A percentile compares a stretch with the other conserved stretches of the same genome.
Conservation (phyloP, 2,888 invertebrate species). For the Hypena proboscidalis region DNA sequence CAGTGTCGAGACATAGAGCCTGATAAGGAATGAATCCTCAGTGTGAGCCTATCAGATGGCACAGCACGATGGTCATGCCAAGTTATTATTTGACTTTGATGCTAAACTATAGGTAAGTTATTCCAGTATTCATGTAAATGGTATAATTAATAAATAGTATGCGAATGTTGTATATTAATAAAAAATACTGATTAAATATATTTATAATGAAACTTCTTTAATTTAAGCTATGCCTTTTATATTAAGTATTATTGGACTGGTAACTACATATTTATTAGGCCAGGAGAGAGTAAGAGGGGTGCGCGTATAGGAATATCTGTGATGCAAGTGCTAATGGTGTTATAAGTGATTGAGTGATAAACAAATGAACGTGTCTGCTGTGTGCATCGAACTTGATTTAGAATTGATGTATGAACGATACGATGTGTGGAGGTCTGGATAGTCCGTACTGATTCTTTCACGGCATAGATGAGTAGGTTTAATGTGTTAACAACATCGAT, state of each 20-base stretch:
- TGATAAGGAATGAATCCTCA: constrained; percentile 50
- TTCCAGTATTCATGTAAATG: constrained; percentile 46
- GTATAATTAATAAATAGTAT: constrained; percentile 34
- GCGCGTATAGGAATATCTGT: too few species aligned
- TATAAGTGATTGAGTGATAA: too few species aligned
- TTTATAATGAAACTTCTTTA: constrained; percentile 35
- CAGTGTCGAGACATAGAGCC: constrained; percentile 45
- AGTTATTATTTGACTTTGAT: constrained; percentile 54
- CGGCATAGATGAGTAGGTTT: too few species aligned
- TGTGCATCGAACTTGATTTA: too few species aligned
- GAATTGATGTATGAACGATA: too few species aligned
- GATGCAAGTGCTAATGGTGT: too few species aligned
- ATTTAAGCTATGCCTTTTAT: constrained; percentile 38
- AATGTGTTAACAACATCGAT: too few species aligned
- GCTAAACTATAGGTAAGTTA: constrained; percentile 66
- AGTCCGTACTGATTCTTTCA: too few species aligned
- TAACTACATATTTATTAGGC: constrained; percentile 58
- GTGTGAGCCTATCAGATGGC: constrained; percentile 52
- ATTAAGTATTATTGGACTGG: constrained; percentile 46
- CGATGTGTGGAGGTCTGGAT: too few species aligned
- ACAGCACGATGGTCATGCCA: constrained; percentile 48
- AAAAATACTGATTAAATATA: constrained; percentile 8
- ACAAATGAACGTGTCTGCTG: too few species aligned
- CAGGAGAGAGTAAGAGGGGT: too few species aligned
- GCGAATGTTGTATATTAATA: constrained; percentile 56